Evolutionary conservation across 2,888 invertebrate genomes (phyloP).

Genomic region (Ectemnius continuus): DNA sequence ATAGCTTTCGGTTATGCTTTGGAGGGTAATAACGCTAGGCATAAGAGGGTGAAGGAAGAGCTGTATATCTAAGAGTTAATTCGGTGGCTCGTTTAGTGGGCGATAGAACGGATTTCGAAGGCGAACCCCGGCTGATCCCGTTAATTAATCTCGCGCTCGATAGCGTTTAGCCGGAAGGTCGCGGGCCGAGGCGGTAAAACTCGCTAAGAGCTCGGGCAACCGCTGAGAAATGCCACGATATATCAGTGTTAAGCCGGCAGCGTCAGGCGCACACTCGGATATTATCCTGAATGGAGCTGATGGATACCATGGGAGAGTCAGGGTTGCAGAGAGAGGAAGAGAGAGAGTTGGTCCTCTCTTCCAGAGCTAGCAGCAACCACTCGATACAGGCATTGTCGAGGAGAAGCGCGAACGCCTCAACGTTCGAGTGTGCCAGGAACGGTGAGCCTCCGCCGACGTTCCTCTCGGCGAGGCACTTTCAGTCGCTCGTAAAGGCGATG

Average conservation of each 20-base stretch:
- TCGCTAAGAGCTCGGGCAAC: constrained; percentile 45
- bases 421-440: background rate
- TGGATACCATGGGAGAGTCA: constrained; percentile 59
- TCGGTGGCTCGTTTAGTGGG: background rate
- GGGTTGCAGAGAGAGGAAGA: background rate
- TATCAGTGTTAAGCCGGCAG: constrained; percentile 65
- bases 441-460: background rate
- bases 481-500: constrained; percentile 18
- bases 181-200: constrained; percentile 48
- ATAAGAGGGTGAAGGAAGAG: background rate
- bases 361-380: constrained; percentile 29
- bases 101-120: constrained; percentile 5
- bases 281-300: constrained; percentile 65
- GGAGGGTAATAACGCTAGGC: too few relatives aligned
- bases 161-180: constrained; percentile 29
- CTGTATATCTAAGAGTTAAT: constrained; percentile 22
- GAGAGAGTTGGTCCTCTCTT: constrained; percentile 51
- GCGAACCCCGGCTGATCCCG: constrained; percentile 21
- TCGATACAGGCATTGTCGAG: constrained; percentile 55
- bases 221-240: constrained; percentile 68
- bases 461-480: background rate
- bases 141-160: constrained; percentile 46
- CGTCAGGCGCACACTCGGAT: constrained; percentile 64
- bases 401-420: constrained; percentile 9
- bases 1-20: too few relatives aligned